Conservation (phyloP, 2,113 vertebrate species). For the Hippolais icterina region DNA sequence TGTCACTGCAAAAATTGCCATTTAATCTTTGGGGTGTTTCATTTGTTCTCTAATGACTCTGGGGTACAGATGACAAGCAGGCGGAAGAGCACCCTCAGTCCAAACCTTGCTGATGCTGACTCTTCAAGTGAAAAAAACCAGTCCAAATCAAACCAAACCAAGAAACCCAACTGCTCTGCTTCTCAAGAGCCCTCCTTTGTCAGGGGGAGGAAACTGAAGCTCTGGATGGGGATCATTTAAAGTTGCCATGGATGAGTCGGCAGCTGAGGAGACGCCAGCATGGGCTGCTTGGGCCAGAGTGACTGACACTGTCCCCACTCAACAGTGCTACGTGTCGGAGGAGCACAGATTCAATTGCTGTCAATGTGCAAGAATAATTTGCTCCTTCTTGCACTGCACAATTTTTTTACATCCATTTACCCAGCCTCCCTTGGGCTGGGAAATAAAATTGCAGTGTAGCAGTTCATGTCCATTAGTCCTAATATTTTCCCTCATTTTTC, state of each 20-base stretch:
- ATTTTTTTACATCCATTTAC: rapidly evolving
- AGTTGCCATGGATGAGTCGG: background rate
- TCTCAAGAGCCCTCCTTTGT: background rate
- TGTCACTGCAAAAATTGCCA: no score
- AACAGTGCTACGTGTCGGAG: background rate
- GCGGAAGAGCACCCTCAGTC: background rate
- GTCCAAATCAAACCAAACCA: background rate
- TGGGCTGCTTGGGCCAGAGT: rapidly evolving
- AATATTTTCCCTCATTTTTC: background rate
- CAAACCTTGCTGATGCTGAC: background rate
- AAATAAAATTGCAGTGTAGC: background rate
- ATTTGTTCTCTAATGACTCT: background rate
- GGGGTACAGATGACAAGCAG: background rate
- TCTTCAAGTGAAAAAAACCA: background rate
- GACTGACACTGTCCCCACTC: background rate
- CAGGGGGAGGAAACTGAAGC: background rate
- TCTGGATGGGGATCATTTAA: background rate
- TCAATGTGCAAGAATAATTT: background rate
- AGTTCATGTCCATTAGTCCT: background rate
- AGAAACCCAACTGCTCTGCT: background rate
- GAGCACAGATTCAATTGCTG: background rate
- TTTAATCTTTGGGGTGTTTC: background rate
- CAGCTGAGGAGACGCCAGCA: background rate
- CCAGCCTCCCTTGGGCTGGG: background rate
- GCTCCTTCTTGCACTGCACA: background rate